Conservation (phyloP, 2,797 vertebrate genomes). For the Harpagifer antarcticus region DNA sequence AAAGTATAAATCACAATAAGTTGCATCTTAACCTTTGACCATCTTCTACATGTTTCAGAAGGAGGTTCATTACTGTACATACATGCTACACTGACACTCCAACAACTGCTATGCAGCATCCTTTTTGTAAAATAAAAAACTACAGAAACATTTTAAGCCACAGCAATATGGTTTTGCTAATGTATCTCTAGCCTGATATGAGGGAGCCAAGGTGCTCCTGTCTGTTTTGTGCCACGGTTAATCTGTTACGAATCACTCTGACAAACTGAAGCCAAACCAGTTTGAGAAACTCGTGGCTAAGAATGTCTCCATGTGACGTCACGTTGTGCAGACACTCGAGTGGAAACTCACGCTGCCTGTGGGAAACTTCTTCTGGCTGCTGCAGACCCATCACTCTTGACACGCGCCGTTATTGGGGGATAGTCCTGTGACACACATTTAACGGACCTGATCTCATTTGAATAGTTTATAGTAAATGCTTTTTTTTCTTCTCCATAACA, state of each 20-base stretch:
- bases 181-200: conserved; percentile 36
- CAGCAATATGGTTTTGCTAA: conserved; percentile 62
- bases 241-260: conserved; percentile 29
- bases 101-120: conserved; percentile 65
- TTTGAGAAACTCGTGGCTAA: not conserved
- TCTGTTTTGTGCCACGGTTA: conserved; percentile 61
- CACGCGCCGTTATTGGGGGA: conserved; percentile 26
- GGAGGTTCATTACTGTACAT: conserved; percentile 60
- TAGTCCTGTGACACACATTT: conserved; percentile 42
- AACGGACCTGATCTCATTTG: conserved; percentile 51
- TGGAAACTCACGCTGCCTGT: conserved; percentile 25
- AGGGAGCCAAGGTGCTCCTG: conserved; percentile 26
- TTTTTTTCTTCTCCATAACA: conserved; percentile 31
- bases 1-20: conserved; percentile 62
- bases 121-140: conserved; percentile 43
- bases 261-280: conserved; percentile 18
- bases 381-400: conserved; percentile 43
- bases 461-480: conserved; percentile 48
- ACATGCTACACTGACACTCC: conserved; percentile 51
- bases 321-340: conserved; percentile 9
- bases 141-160: conserved; percentile 42
- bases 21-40: conserved; percentile 54
- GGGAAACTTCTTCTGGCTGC: conserved; percentile 47
- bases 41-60: conserved; percentile 44
- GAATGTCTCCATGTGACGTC: conserved; percentile 15